These are phyloP conservation scores for Synergus gifuensis DNA, from an alignment of 2,888 invertebrate species.

Conservation along the genomic window DNA sequence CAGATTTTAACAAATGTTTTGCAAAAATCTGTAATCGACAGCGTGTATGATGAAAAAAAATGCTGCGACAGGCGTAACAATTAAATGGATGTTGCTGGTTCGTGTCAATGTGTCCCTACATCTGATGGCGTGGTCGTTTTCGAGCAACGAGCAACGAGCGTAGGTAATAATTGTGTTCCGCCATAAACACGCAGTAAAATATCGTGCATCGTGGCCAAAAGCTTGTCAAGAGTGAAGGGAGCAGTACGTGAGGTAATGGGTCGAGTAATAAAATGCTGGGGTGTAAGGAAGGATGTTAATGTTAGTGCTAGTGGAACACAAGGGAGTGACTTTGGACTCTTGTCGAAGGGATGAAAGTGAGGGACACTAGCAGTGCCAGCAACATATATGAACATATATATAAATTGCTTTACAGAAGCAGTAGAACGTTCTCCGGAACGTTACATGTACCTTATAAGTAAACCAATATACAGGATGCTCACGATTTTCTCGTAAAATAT, in stretches of 20 bases:
- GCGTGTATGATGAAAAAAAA: no score
- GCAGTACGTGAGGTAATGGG: slow-evolving; percentile 61
- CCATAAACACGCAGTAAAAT: slow-evolving; percentile 63
- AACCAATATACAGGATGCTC: slow-evolving; percentile 70
- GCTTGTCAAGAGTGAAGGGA: slow-evolving; percentile 44
- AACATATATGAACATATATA: slow-evolving; percentile 31
- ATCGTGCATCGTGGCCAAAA: slow-evolving; percentile 49
- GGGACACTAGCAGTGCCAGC: slow-evolving; percentile 35
- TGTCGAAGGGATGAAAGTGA: slow-evolving; percentile 43
- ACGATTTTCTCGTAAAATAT: slow-evolving; percentile 72
- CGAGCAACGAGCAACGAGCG: slow-evolving; percentile 27
- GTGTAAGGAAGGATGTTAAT: slow-evolving; percentile 45
- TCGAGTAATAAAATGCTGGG: slow-evolving; percentile 64
- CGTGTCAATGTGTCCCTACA: slow-evolving; percentile 37
- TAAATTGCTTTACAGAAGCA: slow-evolving; percentile 45
- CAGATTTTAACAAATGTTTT: no score
- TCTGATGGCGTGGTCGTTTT: slow-evolving; percentile 31
- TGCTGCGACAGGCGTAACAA: slow-evolving; percentile 33
- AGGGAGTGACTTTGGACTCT: slow-evolving; percentile 37
- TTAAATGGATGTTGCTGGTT: slow-evolving; percentile 46
- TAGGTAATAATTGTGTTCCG: slow-evolving; percentile 60
- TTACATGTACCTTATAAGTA: slow-evolving; percentile 60
- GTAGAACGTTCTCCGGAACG: slow-evolving; percentile 7
- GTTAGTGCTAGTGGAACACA: slow-evolving; percentile 36
- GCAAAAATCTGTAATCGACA: no score